A percentile compares a stretch with the other conserved stretches of the same genome.
Evolutionary conservation across 2,888 invertebrate genomes (phyloP).

Genomic region (Euplagia quadripunctaria): DNA sequence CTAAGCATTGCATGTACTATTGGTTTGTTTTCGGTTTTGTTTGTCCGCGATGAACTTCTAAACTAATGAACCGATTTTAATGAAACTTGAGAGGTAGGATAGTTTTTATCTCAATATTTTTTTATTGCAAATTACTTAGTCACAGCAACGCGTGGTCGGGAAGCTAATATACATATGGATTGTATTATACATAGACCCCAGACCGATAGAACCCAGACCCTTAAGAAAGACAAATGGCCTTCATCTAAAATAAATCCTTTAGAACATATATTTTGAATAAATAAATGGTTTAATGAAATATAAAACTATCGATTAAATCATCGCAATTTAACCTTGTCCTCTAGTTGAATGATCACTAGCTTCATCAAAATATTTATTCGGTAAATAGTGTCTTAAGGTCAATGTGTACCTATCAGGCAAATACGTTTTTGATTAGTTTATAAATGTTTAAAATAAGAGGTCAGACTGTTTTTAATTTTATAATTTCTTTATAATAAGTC

Average conservation of each 20-base stretch:
- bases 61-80: too few relatives aligned
- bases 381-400: conserved; percentile 33
- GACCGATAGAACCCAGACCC: too few relatives aligned
- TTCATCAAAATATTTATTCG: conserved; percentile 33
- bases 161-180: too few relatives aligned
- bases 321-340: conserved; percentile 16
- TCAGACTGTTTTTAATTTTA: conserved; percentile 8
- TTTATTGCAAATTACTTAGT: too few relatives aligned
- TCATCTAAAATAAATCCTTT: too few relatives aligned
- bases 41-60: too few relatives aligned
- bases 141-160: too few relatives aligned
- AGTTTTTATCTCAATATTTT: too few relatives aligned
- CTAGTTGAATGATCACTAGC: conserved; percentile 27
- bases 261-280: background rate
- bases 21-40: too few relatives aligned
- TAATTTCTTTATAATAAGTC: background rate
- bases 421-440: conserved; percentile 6
- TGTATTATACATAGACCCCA: too few relatives aligned
- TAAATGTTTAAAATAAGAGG: conserved; percentile 10
- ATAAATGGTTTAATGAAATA: background rate
- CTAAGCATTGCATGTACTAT: background rate
- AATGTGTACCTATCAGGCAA: conserved; percentile 11
- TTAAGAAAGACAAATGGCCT: too few relatives aligned
- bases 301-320: conserved; percentile 2
- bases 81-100: too few relatives aligned